These are phyloP conservation scores for Drosophila tsacasi DNA, from an alignment of 1,140 invertebrate genomes.

Conservation along the genomic window DNA sequence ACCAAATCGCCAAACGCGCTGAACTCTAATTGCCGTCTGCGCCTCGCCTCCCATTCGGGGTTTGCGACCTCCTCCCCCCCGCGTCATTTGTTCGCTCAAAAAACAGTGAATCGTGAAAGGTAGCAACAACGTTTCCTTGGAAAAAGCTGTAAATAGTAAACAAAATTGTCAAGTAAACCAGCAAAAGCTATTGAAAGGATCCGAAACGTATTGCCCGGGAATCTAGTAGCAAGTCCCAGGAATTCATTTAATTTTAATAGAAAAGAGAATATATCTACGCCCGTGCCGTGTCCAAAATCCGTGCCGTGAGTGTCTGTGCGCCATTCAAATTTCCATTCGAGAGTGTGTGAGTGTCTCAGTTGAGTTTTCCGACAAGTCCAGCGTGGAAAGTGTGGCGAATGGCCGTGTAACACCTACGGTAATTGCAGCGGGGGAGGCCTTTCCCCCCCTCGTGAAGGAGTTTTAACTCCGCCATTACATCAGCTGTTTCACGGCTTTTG, in stretches of 20 bases:
- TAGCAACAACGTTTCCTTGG: constrained; percentile 81
- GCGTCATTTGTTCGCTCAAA: constrained; percentile 17
- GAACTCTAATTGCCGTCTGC: constrained; percentile 8
- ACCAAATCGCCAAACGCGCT: constrained; percentile 12
- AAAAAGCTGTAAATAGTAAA: constrained; percentile 84
- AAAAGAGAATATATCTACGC: constrained; percentile 19
- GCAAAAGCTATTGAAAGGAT: constrained; percentile 30
- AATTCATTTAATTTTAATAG: not conserved
- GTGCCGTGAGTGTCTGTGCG: constrained; percentile 42
- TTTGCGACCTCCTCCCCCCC: constrained; percentile 12
- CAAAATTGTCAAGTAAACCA: constrained; percentile 76
- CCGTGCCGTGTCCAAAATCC: constrained; percentile 13
- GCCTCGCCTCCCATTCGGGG: not conserved
- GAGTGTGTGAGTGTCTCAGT: constrained; percentile 24
- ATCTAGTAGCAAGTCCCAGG: constrained; percentile 1
- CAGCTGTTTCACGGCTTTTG: constrained; percentile 41
- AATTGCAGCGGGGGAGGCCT: constrained; percentile 1
- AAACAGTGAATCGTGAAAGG: constrained; percentile 49
- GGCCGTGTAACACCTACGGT: constrained; percentile 1
- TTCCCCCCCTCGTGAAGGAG: not conserved
- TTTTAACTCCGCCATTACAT: constrained; percentile 29
- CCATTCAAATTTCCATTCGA: constrained; percentile 54
- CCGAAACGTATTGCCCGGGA: constrained; percentile 29
- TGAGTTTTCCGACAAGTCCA: constrained; percentile 25
- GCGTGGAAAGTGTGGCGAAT: constrained; percentile 9